phyloP scores from a whole-genome alignment of 2,113 vertebrate species.

The Vidua chalybeata region DNA sequence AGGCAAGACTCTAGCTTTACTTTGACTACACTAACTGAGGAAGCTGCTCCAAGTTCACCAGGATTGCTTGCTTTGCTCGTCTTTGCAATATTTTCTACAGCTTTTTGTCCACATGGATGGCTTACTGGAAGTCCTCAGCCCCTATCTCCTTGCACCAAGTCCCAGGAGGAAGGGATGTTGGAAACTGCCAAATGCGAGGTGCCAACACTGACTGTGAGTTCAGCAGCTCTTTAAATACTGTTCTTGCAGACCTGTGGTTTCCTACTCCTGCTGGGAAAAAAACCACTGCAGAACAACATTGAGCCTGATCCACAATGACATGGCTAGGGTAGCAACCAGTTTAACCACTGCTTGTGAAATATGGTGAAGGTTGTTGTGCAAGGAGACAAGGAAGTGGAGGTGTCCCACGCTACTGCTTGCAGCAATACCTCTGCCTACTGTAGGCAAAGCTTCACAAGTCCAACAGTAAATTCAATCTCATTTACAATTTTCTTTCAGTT shows the following conservation, averaged over 20 bases:
- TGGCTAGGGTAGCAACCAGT: neutral
- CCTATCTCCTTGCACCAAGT: neutral
- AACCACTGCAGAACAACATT: neutral
- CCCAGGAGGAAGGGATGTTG: neutral
- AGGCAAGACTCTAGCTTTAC: neutral
- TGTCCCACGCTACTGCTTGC: neutral
- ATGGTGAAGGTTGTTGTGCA: neutral
- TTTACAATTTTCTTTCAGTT: conserved; percentile 41
- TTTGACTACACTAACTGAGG: neutral
- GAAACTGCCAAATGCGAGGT: neutral
- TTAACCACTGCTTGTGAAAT: neutral
- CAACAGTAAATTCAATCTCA: neutral
- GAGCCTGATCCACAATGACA: neutral
- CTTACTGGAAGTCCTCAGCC: neutral
- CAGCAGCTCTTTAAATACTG: neutral
- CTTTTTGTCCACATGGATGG: neutral
- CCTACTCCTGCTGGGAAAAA: neutral
- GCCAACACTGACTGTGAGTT: neutral
- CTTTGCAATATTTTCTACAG: neutral
- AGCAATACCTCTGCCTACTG: neutral
- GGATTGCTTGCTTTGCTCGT: neutral
- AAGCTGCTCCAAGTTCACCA: neutral
- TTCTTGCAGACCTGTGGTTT: neutral
- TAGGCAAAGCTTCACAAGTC: neutral
- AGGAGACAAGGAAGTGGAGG: neutral